A percentile compares a stretch with the other conserved stretches of the same genome.
These are phyloP conservation scores for Mesoclemmys tuberculata DNA, from an alignment of 2,113 vertebrate species.

Conservation along the genomic window DNA sequence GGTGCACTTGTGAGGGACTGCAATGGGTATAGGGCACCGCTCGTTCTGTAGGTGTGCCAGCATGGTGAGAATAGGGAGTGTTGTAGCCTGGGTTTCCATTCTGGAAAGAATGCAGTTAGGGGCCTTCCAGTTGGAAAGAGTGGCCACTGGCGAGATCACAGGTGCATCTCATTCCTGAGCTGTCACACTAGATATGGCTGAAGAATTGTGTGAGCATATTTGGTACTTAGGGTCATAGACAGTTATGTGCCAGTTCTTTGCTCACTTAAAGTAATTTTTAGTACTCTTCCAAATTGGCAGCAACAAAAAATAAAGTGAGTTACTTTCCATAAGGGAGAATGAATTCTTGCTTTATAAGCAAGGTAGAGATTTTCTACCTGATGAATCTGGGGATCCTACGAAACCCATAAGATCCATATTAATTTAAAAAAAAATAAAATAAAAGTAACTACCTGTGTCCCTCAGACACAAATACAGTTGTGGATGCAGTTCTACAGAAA, in stretches of 20 bases:
- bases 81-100: neutral
- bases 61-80: neutral
- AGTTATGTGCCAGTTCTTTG: neutral
- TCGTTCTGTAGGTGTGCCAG: neutral
- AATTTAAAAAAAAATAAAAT: too few species aligned
- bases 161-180: neutral
- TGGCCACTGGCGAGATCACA: too few species aligned
- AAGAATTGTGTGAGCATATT: neutral
- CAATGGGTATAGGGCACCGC: neutral
- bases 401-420: neutral
- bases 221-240: neutral
- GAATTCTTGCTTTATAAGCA: neutral
- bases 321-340: neutral
- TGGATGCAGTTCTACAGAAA: neutral
- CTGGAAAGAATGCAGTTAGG: neutral
- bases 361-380: neutral
- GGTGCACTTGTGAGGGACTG: neutral
- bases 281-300: neutral
- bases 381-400: neutral
- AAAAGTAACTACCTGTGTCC: neutral
- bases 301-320: neutral
- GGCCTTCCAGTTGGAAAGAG: too few species aligned
- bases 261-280: neutral
- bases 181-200: neutral
- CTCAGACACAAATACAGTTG: neutral